Evolutionary conservation across 2,797 vertebrate species (phyloP).

Genomic region (Syndactyla subalaris): DNA sequence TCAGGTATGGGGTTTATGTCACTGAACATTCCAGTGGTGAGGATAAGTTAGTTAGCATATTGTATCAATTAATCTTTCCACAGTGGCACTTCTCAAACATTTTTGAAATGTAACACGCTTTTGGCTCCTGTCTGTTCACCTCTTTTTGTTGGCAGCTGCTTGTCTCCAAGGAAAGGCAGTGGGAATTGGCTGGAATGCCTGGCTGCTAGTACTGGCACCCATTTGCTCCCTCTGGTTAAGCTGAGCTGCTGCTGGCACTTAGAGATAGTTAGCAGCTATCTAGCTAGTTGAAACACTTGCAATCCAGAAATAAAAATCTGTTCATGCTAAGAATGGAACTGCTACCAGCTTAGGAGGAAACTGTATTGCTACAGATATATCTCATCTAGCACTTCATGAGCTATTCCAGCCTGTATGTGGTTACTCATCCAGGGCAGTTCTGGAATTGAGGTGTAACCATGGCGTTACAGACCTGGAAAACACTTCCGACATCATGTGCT

Average conservation of each 20-base stretch:
- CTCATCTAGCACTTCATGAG: background rate
- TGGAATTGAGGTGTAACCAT: background rate
- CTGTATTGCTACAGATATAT: background rate
- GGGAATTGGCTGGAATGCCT: slow-evolving; percentile 29
- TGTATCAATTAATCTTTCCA: background rate
- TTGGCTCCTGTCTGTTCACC: background rate
- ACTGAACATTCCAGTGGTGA: background rate
- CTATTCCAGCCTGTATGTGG: background rate
- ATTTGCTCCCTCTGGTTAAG: slow-evolving; percentile 7
- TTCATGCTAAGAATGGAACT: slow-evolving; percentile 44
- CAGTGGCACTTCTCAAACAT: background rate
- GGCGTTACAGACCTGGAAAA: background rate
- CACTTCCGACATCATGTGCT: background rate
- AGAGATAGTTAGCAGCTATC: slow-evolving; percentile 40
- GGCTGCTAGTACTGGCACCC: background rate
- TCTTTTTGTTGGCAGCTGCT: background rate
- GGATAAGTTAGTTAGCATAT: background rate
- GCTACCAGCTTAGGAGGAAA: slow-evolving; percentile 5
- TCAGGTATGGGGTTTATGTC: background rate
- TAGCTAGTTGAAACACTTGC: slow-evolving; percentile 41
- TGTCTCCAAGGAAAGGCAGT: background rate
- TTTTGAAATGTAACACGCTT: background rate
- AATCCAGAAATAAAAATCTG: slow-evolving; percentile 52
- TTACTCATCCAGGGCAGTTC: slow-evolving; percentile 2
- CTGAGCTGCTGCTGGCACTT: slow-evolving; percentile 45